Conservation (phyloP, 1,140 invertebrate genomes). For the Manduca sexta region DNA sequence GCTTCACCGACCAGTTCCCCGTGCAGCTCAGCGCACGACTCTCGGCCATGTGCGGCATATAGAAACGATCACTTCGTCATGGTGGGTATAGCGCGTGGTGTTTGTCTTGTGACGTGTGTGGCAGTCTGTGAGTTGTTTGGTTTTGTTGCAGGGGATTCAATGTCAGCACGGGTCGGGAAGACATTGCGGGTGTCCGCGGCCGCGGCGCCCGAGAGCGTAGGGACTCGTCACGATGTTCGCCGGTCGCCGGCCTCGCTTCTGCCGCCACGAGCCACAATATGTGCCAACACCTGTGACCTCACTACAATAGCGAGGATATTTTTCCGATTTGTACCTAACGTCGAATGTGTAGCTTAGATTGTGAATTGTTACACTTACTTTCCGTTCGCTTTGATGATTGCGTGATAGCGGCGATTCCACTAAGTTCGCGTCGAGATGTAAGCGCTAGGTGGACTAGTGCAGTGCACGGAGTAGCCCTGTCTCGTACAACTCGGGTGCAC, state of each 20-base stretch:
- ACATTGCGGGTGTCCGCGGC: conserved; percentile 35
- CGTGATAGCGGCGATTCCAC: conserved; percentile 24
- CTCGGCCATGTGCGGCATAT: conserved; percentile 88
- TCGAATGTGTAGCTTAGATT: conserved; percentile 11
- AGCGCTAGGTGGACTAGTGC: no score
- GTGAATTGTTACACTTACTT: conserved; percentile 12
- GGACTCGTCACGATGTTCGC: conserved; percentile 18
- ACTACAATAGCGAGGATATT: conserved; percentile 15
- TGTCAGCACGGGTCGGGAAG: conserved; percentile 60
- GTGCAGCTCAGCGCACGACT: conserved; percentile 92
- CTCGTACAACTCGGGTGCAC: neutral
- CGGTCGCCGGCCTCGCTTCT: conserved; percentile 8
- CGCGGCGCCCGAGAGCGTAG: conserved; percentile 17
- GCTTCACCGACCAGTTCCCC: conserved; percentile 97
- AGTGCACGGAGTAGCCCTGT: neutral
- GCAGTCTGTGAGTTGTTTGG: neutral
- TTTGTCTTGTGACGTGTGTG: neutral
- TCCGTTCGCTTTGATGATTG: conserved; percentile 17
- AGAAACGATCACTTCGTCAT: conserved; percentile 50
- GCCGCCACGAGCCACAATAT: conserved; percentile 13
- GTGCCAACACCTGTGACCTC: conserved; percentile 18
- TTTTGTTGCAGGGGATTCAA: conserved; percentile 51
- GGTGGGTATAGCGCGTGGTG: conserved; percentile 23
- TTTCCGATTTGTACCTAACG: conserved; percentile 13
- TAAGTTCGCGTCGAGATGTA: no score